Evolutionary conservation across 2,113 vertebrate species (phyloP), one percentile per base, ranked within the genome.

Genomic region (Ammodramus savannarum): DNA sequence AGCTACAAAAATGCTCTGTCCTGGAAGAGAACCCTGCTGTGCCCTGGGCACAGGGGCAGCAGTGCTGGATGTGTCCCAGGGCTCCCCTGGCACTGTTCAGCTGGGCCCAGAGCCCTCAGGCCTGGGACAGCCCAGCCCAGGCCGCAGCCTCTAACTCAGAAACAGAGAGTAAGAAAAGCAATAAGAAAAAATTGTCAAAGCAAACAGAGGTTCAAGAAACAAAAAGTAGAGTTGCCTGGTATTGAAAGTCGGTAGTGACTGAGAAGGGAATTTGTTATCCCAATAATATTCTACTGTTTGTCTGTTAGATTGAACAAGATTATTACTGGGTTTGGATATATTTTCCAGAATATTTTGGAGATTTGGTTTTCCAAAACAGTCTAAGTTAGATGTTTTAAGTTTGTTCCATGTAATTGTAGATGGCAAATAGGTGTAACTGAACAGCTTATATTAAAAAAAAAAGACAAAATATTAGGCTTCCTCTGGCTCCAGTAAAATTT

Each of bases 121-220:
- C 4, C 10, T 0, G 0, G 3, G 0, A 7, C 14, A 1, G 2
- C 1, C 25, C 10, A 4, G 4, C 3, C 5, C 3, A 19, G 23
- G 9, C 11, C 20, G 16, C 3, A 29, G 41, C 16, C 2, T 1
- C 4, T 48, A 0, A 0, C 18, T 19, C 25, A 32, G 31, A 55
- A 55, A 55, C 0, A 55, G 31, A 32, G 11, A 55, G 8, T 13
- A 13, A 13, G 11, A 55, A 55, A 55, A 55, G 19, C 6, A 20
- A 12, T 4, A 32, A 32, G 19, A 13, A 54, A 59, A 62, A 41
- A 19, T 20, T 1, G 4, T 26, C 29, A 65, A 15, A 41, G 8
- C 2, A 21, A 41, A 39, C 0, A 5, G 16, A 44, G 25, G 2
- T 19, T 43, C 32, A 21, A 16, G 6, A 29, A 19, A 19, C 32